phyloP scores from a whole-genome alignment of 2,888 invertebrate species.

The Lepidocyrtoides sp. region DNA sequence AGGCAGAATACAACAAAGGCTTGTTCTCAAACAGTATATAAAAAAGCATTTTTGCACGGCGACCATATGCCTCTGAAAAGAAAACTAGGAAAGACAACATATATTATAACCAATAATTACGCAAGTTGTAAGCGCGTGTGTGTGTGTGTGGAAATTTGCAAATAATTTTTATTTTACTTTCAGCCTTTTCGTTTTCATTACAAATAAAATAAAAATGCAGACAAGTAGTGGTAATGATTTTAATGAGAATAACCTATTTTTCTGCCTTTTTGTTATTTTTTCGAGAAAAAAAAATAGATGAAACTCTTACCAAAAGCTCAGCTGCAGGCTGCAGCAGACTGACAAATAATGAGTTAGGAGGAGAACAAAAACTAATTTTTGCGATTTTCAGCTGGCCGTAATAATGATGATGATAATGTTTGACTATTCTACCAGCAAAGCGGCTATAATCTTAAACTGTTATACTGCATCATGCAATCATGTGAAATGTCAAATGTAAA shows the following conservation, averaged over 20 bases:
- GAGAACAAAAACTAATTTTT: neutral
- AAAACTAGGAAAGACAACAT: conserved; percentile 18
- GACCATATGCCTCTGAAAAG: conserved; percentile 66
- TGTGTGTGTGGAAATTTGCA: conserved; percentile 11
- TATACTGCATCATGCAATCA: conserved; percentile 47
- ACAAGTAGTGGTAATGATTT: neutral
- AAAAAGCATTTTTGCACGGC: conserved; percentile 47
- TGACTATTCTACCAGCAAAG: too few relatives aligned
- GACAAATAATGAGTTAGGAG: neutral
- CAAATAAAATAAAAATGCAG: neutral
- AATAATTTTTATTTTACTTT: conserved; percentile 10
- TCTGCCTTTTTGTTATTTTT: too few relatives aligned
- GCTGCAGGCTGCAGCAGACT: neutral
- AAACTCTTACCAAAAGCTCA: neutral
- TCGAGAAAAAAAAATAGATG: neutral
- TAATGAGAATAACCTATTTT: conserved; percentile 58
- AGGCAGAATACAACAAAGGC: conserved; percentile 19
- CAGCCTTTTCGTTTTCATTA: conserved; percentile 8
- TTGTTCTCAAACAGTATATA: neutral
- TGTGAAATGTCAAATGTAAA: conserved; percentile 72
- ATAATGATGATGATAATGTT: neutral
- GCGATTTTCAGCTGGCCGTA: conserved; percentile 29
- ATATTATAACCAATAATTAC: conserved; percentile 20
- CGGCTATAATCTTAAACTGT: neutral
- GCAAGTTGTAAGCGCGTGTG: conserved; percentile 26